A percentile compares a stretch with the other conserved stretches of the same genome.
Evolutionary conservation across 2,113 vertebrate genomes (phyloP).

Genomic region (Archocentrus centrarchus): DNA sequence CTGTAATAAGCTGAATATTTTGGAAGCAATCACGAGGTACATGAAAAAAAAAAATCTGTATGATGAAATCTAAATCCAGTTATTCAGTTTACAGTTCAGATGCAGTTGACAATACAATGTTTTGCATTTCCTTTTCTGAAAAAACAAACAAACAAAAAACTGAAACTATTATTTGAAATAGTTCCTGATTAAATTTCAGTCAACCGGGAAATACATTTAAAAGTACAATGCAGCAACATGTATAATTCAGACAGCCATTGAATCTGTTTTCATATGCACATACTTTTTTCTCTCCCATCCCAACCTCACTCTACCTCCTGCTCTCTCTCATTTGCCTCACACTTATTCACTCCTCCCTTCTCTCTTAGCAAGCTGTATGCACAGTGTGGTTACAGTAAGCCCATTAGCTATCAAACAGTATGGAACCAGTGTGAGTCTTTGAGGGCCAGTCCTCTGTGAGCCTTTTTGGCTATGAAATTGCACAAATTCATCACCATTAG

Average conservation of each 20-base stretch:
- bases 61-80: no score
- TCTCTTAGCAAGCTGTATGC: slow-evolving; percentile 54
- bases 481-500: slow-evolving; percentile 58
- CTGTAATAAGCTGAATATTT: no score
- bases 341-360: background rate
- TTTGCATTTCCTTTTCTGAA: no score
- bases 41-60: no score
- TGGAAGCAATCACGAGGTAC: no score
- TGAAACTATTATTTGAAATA: no score
- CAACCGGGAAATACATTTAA: no score
- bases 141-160: no score
- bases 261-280: background rate
- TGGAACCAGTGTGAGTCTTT: slow-evolving; percentile 43
- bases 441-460: slow-evolving; percentile 20
- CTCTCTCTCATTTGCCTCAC: slow-evolving; percentile 23
- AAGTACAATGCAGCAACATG: no score
- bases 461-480: slow-evolving; percentile 49
- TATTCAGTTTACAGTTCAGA: no score
- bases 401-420: slow-evolving; percentile 53
- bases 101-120: no score
- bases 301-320: slow-evolving; percentile 1
- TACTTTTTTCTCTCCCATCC: background rate
- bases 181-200: no score
- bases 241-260: background rate
- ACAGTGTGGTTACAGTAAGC: slow-evolving; percentile 53